Base-by-base conservation (phyloP, 1,140 invertebrate species). In the Diorhabda elongata region DNA sequence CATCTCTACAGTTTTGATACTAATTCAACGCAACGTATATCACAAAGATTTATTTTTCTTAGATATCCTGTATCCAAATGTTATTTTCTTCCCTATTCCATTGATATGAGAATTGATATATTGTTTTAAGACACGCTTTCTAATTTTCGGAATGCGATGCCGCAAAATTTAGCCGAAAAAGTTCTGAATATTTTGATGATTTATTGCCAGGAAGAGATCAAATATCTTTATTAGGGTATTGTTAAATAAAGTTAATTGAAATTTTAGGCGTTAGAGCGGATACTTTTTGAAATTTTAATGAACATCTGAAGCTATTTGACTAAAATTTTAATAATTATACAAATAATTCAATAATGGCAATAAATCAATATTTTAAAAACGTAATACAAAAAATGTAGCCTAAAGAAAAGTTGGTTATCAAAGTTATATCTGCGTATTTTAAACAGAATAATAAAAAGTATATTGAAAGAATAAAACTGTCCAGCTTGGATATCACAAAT, bases 91-190 rank as follows among this genome's bases (percentile, higher is more conserved):
- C 63, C 63, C 45, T 3, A 57, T 64, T 64, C 63, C 26, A 26
- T 26, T 26, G 26, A 26, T 26, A 26, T 63, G 26, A 47, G 41
- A 42, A 64, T 9, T 56, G 63, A 64, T 64, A 4, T 52, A 64
- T 64, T 41, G 63, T 44, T 41, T 56, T 64, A n/a, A 57, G 63
- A 64, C 47, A 64, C 63, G 63, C 44, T 43, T 64, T 64, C 45
- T 64, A 44, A 64, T 56, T 64, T 64, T 45, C 45, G 45, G 63
- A 64, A 64, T 64, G 63, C 63, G 42, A 44, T 64, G 63, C 43
- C 63, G 63, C 63, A 56, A 64, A 64, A 64, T 64, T 64, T 26
- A 64, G 44, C 42, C 63, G 45, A 64, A 64, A 64, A 56, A 26
- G 26, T 64, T 6, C 41, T 9, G 63, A 57, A 64, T 56, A 41